Base-by-base conservation (phyloP, 2,113 vertebrate genomes). In the Canis aureus region DNA sequence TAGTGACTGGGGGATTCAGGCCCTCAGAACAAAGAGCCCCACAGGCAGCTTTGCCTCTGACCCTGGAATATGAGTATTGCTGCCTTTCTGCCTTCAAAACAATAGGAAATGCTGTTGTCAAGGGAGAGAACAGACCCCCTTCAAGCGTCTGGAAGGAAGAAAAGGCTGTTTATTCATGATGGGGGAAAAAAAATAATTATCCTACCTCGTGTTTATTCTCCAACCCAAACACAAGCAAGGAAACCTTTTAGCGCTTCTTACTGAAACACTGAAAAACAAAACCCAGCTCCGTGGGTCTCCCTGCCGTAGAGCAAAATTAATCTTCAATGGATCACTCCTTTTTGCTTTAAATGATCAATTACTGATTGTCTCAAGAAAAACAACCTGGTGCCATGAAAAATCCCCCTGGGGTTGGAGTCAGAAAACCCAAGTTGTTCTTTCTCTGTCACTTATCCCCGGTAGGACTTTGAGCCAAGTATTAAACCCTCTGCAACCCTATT, bases 291-390 rank as follows among this genome's bases (percentile, higher is more conserved):
- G 73, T 71, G 55, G 57, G 62, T 94, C 67, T 67, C 22, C 43
- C 15, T 74, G 49, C 22, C 57, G 29, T 8, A 51, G 20, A 91
- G 84, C 22, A 95, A 88, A 91, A 79, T 73, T 82, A 66, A 71
- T 89, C 82, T 91, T 89, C 35, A 81, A 59, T 55, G 17, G 73
- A 53, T 74, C 60, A 13, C 51, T 60, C 22, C 29, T 15, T 66
- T 79, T 80, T 71, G 73, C 67, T 92, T 86, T 86, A 78, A 95
- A 96, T 89, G 60, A 97, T 88, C 67, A 87, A 74, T 86, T 92
- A 92, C 69, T 73, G 67, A 23, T 12, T 90, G 32, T 53, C 86
- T 91, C 78, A 67, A 89, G 73, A 71, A 79, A 95, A 95, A 84
- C 19, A 57, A 85, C 15, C 19, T 51, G 27, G 49, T 49, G 8